phyloP scores from a whole-genome alignment of 2,113 vertebrate species.

The Myotis yumanensis region DNA sequence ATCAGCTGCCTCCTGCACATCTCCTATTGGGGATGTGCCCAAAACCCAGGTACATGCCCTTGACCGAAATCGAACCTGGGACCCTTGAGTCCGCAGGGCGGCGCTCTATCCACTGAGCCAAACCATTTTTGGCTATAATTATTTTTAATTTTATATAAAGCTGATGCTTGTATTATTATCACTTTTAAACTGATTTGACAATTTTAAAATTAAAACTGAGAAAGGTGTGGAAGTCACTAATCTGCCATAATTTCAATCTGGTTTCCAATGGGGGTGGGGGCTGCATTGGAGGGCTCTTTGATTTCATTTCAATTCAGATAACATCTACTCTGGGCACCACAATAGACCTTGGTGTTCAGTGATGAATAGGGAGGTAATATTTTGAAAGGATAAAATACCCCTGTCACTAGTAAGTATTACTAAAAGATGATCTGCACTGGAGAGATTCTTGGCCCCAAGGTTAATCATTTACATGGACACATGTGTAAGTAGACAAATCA shows the following conservation, averaged over 20 bases:
- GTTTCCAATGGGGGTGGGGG: background rate
- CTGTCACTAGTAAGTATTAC: background rate
- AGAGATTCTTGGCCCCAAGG: background rate
- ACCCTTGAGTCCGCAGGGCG: too few species aligned
- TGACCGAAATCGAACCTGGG: too few species aligned
- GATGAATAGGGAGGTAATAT: background rate
- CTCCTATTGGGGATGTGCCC: too few species aligned
- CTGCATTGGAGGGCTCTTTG: background rate
- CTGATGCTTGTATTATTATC: background rate
- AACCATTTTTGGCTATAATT: too few species aligned
- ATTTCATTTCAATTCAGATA: background rate
- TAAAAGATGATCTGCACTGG: background rate
- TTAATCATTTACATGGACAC: background rate
- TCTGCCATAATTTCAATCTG: background rate
- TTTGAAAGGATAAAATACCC: background rate
- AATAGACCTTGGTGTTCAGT: background rate
- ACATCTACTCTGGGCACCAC: background rate
- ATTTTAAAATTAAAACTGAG: constrained; percentile 16
- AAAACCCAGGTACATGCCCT: too few species aligned
- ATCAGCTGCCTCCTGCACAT: too few species aligned
- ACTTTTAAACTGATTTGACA: background rate
- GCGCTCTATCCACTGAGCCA: too few species aligned
- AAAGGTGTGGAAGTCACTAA: background rate
- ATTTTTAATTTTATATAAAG: background rate
- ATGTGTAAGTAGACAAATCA: background rate